phyloP scores from a whole-genome alignment of 2,888 invertebrate genomes.

The Ischnura elegans region DNA sequence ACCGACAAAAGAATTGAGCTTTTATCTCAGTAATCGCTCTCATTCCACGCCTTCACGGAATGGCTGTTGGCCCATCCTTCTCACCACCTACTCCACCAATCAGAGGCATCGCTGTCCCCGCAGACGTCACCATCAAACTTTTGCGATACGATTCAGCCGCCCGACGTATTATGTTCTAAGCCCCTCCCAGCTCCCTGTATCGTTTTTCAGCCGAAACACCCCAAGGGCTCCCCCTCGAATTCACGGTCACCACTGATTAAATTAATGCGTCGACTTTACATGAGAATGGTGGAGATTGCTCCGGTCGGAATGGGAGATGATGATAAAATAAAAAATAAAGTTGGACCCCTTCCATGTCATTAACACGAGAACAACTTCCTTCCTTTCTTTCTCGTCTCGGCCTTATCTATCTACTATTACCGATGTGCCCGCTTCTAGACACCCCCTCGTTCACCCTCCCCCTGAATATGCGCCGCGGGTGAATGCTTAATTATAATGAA shows the following conservation, averaged over 20 bases:
- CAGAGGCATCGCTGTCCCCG: not conserved
- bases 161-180: not conserved
- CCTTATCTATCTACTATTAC: not conserved
- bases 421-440: not conserved
- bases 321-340: not conserved
- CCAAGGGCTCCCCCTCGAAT: not conserved
- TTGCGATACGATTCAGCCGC: not conserved
- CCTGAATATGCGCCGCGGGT: not conserved
- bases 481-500: not conserved
- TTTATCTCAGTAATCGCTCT: not conserved
- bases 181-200: not conserved
- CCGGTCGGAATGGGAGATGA: not conserved
- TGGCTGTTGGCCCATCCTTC: not conserved
- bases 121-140: not conserved
- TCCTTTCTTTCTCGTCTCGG: no score
- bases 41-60: no score
- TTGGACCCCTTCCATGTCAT: constrained; percentile 16
- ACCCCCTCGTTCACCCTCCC: not conserved
- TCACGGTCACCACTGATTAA: not conserved
- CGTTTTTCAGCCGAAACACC: not conserved
- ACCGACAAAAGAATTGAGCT: not conserved
- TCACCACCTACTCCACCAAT: not conserved
- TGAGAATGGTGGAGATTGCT: not conserved
- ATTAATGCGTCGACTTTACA: constrained; percentile 24
- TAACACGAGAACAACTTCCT: not conserved